These are phyloP conservation scores for Euwallacea fornicatus DNA, from an alignment of 1,140 invertebrate genomes.

Conservation along the genomic window DNA sequence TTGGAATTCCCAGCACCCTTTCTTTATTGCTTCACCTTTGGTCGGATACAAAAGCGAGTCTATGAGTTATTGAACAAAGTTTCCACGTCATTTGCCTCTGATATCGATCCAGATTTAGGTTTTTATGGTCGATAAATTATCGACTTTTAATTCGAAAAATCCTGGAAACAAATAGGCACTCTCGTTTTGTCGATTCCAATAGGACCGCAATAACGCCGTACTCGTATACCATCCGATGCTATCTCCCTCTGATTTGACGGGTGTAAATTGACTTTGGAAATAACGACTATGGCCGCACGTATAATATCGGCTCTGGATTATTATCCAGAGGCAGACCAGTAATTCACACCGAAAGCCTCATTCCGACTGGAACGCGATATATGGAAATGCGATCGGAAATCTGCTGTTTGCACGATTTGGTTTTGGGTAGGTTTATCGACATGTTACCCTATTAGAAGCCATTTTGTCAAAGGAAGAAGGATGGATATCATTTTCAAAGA, in stretches of 20 bases:
- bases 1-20: not conserved
- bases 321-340: constrained; percentile 6
- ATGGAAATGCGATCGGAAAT: too few relatives aligned
- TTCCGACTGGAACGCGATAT: not conserved
- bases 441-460: too few relatives aligned
- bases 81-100: too few relatives aligned
- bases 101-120: not conserved
- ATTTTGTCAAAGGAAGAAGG: too few relatives aligned
- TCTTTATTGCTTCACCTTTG: constrained; percentile 7
- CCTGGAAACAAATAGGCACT: too few relatives aligned
- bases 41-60: not conserved
- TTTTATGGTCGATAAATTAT: not conserved
- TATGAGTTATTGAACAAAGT: too few relatives aligned
- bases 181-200: too few relatives aligned
- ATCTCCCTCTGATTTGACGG: constrained; percentile 1
- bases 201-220: too few relatives aligned
- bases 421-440: too few relatives aligned
- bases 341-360: constrained; percentile 11
- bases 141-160: not conserved
- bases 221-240: too few relatives aligned
- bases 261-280: constrained; percentile 24
- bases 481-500: too few relatives aligned
- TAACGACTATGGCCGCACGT: constrained; percentile 14
- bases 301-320: constrained; percentile 18
- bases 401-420: too few relatives aligned